phyloP scores from a whole-genome alignment of 2,797 vertebrate species.

The Podarcis siculus region DNA sequence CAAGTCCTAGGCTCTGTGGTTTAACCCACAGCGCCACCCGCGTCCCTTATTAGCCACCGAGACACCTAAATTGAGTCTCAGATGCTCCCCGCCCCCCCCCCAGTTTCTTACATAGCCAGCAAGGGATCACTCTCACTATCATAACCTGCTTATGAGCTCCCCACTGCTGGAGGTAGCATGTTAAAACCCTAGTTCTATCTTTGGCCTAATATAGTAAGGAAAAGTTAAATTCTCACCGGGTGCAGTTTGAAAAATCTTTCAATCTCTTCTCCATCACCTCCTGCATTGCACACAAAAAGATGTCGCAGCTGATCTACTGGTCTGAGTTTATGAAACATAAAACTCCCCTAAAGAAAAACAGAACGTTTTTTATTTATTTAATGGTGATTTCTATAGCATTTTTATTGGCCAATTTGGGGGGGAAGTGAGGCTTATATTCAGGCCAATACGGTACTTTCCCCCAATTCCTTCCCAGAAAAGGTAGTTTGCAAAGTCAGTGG shows the following conservation, averaged over 20 bases:
- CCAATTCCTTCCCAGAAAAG: background rate
- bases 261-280: slow-evolving; percentile 95
- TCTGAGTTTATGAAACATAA: slow-evolving; percentile 95
- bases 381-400: background rate
- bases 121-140: background rate
- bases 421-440: no score
- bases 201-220: background rate
- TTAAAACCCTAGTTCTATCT: background rate
- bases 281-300: slow-evolving; percentile 90
- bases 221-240: slow-evolving; percentile 79
- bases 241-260: slow-evolving; percentile 97
- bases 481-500: no score
- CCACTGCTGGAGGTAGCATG: background rate
- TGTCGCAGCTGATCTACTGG: slow-evolving; percentile 96
- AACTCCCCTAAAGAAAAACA: slow-evolving; percentile 85
- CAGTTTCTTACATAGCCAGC: background rate
- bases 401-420: background rate
- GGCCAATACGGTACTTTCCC: background rate
- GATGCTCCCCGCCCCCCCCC: no score
- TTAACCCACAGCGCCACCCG: no score
- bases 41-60: no score
- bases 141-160: background rate
- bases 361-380: background rate
- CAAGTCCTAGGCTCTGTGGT: no score
- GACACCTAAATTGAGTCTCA: no score